These are phyloP conservation scores for Trichoplusia ni DNA, from an alignment of 1,140 invertebrate species.

Conservation along the genomic window DNA sequence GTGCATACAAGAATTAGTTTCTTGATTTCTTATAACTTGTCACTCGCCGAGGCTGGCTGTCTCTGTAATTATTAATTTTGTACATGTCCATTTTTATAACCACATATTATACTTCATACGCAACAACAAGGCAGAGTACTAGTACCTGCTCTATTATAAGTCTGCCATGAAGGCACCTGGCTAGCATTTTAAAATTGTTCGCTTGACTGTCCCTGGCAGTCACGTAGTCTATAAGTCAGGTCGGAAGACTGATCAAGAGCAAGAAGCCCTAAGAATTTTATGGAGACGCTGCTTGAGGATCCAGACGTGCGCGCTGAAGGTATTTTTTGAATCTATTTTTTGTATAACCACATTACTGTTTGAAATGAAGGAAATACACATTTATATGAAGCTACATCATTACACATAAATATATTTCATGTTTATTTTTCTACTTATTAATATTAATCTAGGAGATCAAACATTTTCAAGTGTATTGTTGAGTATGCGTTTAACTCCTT, in stretches of 20 bases:
- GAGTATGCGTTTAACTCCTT: not conserved
- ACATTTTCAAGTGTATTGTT: not conserved
- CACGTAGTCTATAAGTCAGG: constrained; percentile 82
- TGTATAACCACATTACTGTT: constrained; percentile 67
- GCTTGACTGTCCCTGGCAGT: constrained; percentile 81
- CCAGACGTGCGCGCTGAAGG: constrained; percentile 74
- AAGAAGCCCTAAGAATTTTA: constrained; percentile 76
- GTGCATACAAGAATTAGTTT: constrained; percentile 76
- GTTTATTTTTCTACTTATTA: constrained; percentile 3
- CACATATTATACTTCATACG: constrained; percentile 63
- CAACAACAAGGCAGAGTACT: constrained; percentile 54
- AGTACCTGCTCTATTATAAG: constrained; percentile 51
- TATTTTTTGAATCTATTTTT: constrained; percentile 81
- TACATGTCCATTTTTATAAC: constrained; percentile 47
- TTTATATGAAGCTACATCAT: constrained; percentile 14
- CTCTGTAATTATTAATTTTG: constrained; percentile 41
- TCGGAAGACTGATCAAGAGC: constrained; percentile 81
- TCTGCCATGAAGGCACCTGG: constrained; percentile 61
- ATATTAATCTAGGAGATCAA: not conserved
- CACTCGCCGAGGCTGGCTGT: constrained; percentile 48
- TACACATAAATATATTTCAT: constrained; percentile 1
- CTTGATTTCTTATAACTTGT: constrained; percentile 57
- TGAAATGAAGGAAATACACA: constrained; percentile 44
- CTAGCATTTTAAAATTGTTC: constrained; percentile 80
- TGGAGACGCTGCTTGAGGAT: constrained; percentile 77